Conservation (phyloP, 2,113 vertebrate species). For the Syngnathoides biaculeatus region DNA sequence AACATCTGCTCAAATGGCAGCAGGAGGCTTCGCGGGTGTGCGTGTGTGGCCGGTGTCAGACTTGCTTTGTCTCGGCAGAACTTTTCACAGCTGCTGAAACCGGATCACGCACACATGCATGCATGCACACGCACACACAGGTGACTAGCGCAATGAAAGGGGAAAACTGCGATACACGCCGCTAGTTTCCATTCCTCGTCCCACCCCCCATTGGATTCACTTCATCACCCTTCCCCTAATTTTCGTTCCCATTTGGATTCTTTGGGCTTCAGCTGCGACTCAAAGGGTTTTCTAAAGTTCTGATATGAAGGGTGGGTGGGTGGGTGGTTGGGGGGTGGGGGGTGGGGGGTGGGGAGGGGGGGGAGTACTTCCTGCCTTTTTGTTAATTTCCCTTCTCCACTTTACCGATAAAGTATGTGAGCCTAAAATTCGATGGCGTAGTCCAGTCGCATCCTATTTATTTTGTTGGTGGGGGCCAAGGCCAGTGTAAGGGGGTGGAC, state of each 20-base stretch:
- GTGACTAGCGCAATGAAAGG: constrained; percentile 12
- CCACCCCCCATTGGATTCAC: constrained; percentile 23
- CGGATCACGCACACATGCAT: constrained; percentile 6
- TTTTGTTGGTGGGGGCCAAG: too few species aligned
- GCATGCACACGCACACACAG: constrained; percentile 13
- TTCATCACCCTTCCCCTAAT: constrained; percentile 21
- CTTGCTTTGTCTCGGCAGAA: constrained; percentile 51
- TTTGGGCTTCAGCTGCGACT: background rate
- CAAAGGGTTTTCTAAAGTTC: background rate
- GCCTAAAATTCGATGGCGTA: too few species aligned
- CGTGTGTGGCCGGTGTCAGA: constrained; percentile 44
- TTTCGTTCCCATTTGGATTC: constrained; percentile 10
- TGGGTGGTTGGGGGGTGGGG: background rate
- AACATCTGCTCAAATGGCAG: constrained; percentile 37
- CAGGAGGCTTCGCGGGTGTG: constrained; percentile 19
- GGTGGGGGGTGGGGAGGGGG: background rate
- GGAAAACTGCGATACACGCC: background rate
- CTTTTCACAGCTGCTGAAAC: constrained; percentile 29
- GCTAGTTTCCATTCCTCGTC: constrained; percentile 29
- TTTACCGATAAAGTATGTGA: background rate
- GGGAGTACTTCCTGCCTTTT: constrained; percentile 7
- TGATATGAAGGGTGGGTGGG: background rate
- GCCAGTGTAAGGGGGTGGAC: too few species aligned
- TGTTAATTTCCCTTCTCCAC: background rate
- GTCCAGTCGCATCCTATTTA: too few species aligned